phyloP scores from a whole-genome alignment of 2,888 invertebrate species.

The Parnassius glacialis region DNA sequence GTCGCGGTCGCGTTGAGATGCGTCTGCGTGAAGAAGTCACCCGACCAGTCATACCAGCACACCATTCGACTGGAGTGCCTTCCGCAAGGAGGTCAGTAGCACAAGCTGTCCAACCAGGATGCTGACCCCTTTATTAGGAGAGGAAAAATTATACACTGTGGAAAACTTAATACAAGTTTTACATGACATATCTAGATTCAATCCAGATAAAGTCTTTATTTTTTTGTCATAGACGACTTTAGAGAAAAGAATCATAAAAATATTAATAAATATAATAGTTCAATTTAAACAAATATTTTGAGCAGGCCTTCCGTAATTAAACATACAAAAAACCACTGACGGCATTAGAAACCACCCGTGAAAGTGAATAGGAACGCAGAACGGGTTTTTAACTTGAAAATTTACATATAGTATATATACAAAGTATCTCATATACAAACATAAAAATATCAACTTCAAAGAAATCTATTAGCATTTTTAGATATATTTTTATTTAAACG shows the following conservation, averaged over 20 bases:
- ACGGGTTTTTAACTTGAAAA: conserved; percentile 54
- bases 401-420: background rate
- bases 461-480: no score
- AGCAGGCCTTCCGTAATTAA: no score
- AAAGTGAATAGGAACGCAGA: conserved; percentile 62
- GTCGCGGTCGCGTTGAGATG: conserved; percentile 72
- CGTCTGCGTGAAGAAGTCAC: conserved; percentile 65
- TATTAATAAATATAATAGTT: no score
- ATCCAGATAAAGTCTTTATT: no score
- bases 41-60: conserved; percentile 52
- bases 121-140: conserved; percentile 35
- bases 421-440: no score
- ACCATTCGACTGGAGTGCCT: conserved; percentile 50
- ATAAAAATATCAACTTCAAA: no score
- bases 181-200: no score
- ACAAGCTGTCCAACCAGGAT: conserved; percentile 37
- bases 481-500: no score
- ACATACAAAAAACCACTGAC: background rate
- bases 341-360: conserved; percentile 60
- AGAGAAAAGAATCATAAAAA: no score
- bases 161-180: background rate
- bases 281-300: no score
- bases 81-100: conserved; percentile 67
- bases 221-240: no score
- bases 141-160: conserved; percentile 2